Evolutionary conservation across 2,797 vertebrate species (phyloP), one percentile per base, ranked within the genome.

Genomic region (Argentina silus): DNA sequence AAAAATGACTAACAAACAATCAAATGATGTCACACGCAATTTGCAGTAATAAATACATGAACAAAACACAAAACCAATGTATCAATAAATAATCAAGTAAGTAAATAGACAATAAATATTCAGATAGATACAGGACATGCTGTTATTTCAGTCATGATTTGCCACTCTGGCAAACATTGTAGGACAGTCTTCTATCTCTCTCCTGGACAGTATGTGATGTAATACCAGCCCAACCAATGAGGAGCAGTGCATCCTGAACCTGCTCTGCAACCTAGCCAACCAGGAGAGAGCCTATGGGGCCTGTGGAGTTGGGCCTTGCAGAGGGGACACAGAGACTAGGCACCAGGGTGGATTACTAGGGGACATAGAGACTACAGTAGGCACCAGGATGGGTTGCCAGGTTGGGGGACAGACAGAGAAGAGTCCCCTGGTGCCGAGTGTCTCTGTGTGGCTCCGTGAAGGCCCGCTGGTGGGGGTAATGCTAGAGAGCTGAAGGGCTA

Each of bases 101-200:
- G 90, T 81, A 85, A 83, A 89, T 78, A 83, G 78, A 36, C 84
- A 70, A 90, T 76, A 77, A 84, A 91, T 91, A 89, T 66, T 74
- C 61, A 72, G 73, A 87, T 60, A 70, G 82, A 78, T 59, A 75
- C 60, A 65, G 72, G 53, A 72, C 76, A 78, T 45, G 21, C 12
- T 7, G 50, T 36, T 21, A 80, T 73, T 81, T 77, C 75, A 59
- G 36, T 79, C 64, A 70, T 67, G 44, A 76, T 75, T 74, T 73
- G 44, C 80, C 77, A 60, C 79, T 74, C 27, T 73, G 79, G 74
- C 51, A 4, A 81, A 50, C 10, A 23, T 67, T 73, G 72, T 61
- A 71, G 71, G 77, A 78, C 66, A 72, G 67, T 85, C 69, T 45
- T 50, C 61, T 74, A 23, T 45, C 62, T 47, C 44, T 76, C 72